These are phyloP conservation scores for Eulemur albifrons DNA, from an alignment of 2,797 vertebrate species.

Conservation along the genomic window DNA sequence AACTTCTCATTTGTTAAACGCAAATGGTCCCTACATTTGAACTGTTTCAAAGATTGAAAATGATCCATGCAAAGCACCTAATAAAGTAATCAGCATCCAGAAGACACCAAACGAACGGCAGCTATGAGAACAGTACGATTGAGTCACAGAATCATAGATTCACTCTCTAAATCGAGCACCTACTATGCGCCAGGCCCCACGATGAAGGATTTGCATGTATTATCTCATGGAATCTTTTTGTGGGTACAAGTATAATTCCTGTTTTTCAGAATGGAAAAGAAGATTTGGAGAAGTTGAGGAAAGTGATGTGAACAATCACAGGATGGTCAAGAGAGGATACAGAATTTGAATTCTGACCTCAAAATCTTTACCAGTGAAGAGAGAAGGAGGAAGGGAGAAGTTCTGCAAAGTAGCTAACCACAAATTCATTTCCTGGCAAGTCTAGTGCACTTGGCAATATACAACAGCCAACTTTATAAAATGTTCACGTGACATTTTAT, in stretches of 20 bases:
- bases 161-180: neutral
- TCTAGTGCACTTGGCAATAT: neutral
- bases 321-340: neutral
- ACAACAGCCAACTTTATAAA: neutral
- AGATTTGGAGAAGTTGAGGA: neutral
- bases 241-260: neutral
- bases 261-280: neutral
- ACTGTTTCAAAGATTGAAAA: neutral
- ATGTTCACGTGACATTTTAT: neutral
- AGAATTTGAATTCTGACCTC: neutral
- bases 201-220: neutral
- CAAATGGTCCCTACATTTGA: neutral
- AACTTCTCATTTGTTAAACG: neutral
- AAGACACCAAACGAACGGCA: neutral
- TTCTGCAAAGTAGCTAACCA: neutral
- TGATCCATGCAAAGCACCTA: neutral
- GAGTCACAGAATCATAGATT: neutral
- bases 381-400: neutral
- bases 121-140: neutral
- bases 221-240: neutral
- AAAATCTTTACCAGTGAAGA: neutral
- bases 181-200: accelerated
- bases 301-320: neutral
- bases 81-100: neutral
- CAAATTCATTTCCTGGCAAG: neutral